Percentiles rank a stretch among this genome's conserved stretches.
Evolutionary conservation across 1,140 invertebrate species (phyloP).

Genomic region (Ruditapes philippinarum): DNA sequence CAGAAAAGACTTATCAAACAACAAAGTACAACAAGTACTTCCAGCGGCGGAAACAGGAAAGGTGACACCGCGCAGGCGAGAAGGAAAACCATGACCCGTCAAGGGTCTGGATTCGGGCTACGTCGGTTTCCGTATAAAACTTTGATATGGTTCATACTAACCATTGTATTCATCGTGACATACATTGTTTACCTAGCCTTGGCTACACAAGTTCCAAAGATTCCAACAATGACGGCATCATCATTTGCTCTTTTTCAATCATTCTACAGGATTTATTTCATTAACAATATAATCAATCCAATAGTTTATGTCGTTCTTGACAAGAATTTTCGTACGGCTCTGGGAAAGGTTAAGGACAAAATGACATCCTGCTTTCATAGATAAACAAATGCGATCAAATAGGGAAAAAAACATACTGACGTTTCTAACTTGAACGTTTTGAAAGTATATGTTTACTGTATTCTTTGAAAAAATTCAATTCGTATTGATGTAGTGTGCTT

Average conservation of each 20-base stretch:
- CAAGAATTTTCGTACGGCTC: constrained; percentile 24
- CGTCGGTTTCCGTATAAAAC: constrained; percentile 57
- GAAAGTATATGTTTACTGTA: too few species aligned
- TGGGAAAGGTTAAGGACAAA: too few species aligned
- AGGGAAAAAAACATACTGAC: too few species aligned
- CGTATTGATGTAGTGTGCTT: too few species aligned
- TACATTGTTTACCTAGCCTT: constrained; percentile 36
- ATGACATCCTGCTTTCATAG: too few species aligned
- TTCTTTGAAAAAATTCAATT: too few species aligned
- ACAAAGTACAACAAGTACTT: background rate
- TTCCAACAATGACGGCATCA: constrained; percentile 1
- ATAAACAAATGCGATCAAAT: too few species aligned
- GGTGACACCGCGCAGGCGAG: background rate
- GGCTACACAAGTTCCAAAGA: constrained; percentile 4
- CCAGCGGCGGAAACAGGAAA: background rate
- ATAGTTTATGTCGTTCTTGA: constrained; percentile 56
- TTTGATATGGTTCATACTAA: constrained; percentile 62
- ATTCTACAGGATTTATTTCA: constrained; percentile 58
- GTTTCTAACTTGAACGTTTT: too few species aligned
- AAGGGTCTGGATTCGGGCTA: constrained; percentile 35
- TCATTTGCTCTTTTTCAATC: constrained; percentile 35
- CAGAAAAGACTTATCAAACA: constrained; percentile 39
- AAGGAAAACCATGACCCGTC: constrained; percentile 31
- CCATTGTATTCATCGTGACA: constrained; percentile 59
- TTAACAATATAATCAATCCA: constrained; percentile 65